Conservation (phyloP, 2,888 invertebrate genomes). For the Tribolium freemani region DNA sequence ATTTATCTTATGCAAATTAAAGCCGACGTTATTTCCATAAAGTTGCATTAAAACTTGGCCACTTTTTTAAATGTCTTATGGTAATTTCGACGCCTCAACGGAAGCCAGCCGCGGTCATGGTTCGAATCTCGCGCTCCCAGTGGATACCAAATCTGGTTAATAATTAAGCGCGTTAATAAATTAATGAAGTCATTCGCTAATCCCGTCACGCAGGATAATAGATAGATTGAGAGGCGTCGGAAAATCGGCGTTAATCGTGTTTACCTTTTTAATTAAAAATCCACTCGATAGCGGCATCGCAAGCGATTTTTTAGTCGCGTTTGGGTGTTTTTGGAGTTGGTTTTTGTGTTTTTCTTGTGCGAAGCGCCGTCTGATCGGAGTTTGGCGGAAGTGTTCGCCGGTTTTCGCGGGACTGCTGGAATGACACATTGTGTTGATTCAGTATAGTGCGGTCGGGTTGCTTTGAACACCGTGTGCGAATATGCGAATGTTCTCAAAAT, state of each 20-base stretch:
- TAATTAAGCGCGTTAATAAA: neutral
- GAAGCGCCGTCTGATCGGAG: slow-evolving; percentile 41
- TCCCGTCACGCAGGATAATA: neutral
- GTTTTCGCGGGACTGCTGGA: slow-evolving; percentile 43
- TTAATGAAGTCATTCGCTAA: neutral
- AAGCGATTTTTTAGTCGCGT: neutral
- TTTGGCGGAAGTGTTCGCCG: slow-evolving; percentile 45
- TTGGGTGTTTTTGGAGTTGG: neutral
- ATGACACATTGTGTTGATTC: slow-evolving; percentile 48
- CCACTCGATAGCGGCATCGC: neutral
- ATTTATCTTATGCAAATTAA: slow-evolving; percentile 37
- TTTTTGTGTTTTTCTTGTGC: slow-evolving; percentile 19
- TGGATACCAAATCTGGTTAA: neutral
- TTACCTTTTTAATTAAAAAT: neutral
- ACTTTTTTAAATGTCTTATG: slow-evolving; percentile 21
- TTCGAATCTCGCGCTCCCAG: neutral
- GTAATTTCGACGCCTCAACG: slow-evolving; percentile 2
- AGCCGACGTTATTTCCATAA: slow-evolving; percentile 21
- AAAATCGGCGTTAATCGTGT: neutral
- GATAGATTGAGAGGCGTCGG: neutral
- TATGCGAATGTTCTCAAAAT: slow-evolving; percentile 28
- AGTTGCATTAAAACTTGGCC: slow-evolving; percentile 33
- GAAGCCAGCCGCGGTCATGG: neutral
- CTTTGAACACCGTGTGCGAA: slow-evolving; percentile 35
- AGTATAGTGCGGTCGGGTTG: slow-evolving; percentile 42